Base-by-base conservation (phyloP, 2,888 invertebrate species). In the Cosmorhoe ocellata region DNA sequence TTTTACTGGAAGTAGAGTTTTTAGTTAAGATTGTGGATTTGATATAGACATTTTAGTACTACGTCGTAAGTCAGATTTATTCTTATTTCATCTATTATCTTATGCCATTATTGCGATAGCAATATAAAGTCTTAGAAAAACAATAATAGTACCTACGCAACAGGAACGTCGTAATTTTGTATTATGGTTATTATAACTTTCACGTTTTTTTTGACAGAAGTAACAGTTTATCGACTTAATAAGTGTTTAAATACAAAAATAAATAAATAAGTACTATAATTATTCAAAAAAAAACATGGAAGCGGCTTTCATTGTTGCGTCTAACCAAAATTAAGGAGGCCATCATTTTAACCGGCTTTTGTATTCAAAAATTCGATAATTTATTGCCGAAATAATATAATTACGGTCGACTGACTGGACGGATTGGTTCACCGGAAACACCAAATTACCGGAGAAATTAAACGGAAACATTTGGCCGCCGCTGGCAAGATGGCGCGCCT, bases 361-460 rank as follows among this genome's bases (percentile, higher is more conserved):
- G 82, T 86, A 81, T 84, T 84, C 84, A 85, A 87, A 24, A 88
- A 84, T 84, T 90, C 82, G 85, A 89, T 90, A 90, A 90, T 90
- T 87, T 88, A 89, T 90, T 84, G 86, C 85, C 88, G 87, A 90
- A 89, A 90, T 90, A 90, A 90, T 90, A 89, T 89, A 89, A 90
- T 90, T 90, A 90, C 76, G 82, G 81, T 74, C 77, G 80, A 71
- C 84, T 84, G 88, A 82, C 84, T 83, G 84, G 87, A 86, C 81
- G 87, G 88, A 89, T 89, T 88, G 88, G 84, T 77, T 81, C 76
- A 71, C 83, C 86, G 90, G 90, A 89, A 88, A 82, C 79, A 76
- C 79, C 86, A 87, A 89, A 90, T 90, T 90, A 90, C 81, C 74
- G 83, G 84, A 90, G 90, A 90, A 90, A 90, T 90, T 90, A 90